A percentile compares a stretch with the other conserved stretches of the same genome.
Evolutionary conservation across 2,113 vertebrate genomes (phyloP).

Genomic region (Edolisoma coerulescens): DNA sequence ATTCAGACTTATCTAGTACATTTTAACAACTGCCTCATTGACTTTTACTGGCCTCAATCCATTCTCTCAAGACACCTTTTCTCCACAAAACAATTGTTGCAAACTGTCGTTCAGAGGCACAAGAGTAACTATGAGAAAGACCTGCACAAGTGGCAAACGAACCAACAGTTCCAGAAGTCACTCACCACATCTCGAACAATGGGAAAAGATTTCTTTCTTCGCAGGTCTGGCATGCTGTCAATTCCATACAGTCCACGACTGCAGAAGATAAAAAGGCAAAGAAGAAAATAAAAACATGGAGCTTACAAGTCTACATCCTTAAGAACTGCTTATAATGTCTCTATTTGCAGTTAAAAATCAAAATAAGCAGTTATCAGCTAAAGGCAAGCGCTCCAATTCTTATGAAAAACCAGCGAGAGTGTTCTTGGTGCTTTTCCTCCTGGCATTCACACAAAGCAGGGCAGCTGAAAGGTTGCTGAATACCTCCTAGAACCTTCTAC

Average conservation of each 20-base stretch:
- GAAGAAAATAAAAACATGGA: slow-evolving; percentile 11
- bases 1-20: neutral
- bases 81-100: neutral
- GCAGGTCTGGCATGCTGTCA: slow-evolving; percentile 98
- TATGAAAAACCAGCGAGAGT: neutral
- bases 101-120: neutral
- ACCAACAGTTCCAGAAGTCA: neutral
- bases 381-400: neutral
- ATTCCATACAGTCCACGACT: slow-evolving; percentile 95
- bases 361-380: neutral
- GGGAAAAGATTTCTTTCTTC: slow-evolving; percentile 93
- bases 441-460: neutral
- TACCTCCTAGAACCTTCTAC: neutral
- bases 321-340: neutral
- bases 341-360: neutral
- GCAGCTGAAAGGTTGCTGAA: neutral
- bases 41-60: neutral
- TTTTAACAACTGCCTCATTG: neutral
- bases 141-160: neutral
- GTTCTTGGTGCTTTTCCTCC: neutral
- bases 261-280: neutral
- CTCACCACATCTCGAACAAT: slow-evolving; percentile 97
- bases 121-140: neutral
- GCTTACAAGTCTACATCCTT: neutral
- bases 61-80: neutral